A percentile compares a stretch with the other conserved stretches of the same genome.
phyloP scores from a whole-genome alignment of 1,140 invertebrate species.

The Lordiphosa collinella region DNA sequence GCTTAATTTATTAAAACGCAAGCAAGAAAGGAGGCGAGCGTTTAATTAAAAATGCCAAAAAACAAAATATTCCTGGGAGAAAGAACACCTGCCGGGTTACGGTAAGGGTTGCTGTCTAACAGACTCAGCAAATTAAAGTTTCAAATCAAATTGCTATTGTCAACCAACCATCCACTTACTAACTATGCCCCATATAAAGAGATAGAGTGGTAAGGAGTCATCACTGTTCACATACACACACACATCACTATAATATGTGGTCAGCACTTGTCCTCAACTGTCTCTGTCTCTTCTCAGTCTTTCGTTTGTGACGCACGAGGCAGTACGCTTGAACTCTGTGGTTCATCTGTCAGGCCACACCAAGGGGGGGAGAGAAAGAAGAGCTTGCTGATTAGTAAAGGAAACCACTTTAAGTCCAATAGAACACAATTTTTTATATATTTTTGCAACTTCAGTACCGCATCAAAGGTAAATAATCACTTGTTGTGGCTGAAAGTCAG shows the following conservation, averaged over 20 bases:
- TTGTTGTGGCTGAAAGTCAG: too few species aligned
- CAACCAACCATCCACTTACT: constrained; percentile 1
- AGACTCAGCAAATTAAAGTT: constrained; percentile 37
- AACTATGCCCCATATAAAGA: not conserved
- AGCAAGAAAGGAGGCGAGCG: constrained; percentile 7
- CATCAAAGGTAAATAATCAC: too few species aligned
- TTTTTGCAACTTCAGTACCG: too few species aligned
- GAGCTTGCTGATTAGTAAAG: too few species aligned
- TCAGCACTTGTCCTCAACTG: not conserved
- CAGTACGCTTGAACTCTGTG: too few species aligned
- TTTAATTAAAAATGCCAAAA: constrained; percentile 57
- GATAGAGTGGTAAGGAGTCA: constrained; percentile 1
- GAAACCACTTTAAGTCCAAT: too few species aligned
- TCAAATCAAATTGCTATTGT: constrained; percentile 45
- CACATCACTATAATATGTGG: not conserved
- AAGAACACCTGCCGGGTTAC: constrained; percentile 2
- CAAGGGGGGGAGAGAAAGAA: too few species aligned
- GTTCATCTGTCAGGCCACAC: too few species aligned
- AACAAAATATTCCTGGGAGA: constrained; percentile 1
- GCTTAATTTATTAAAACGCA: constrained; percentile 60
- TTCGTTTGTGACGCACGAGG: too few species aligned
- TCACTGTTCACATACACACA: too few species aligned
- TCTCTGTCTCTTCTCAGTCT: not conserved
- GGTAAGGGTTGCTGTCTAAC: not conserved
- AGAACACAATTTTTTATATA: too few species aligned